Percentiles rank a stretch among this genome's conserved stretches.
These are phyloP conservation scores for Nematolebias whitei DNA, from an alignment of 2,113 vertebrate genomes.

Conservation along the genomic window DNA sequence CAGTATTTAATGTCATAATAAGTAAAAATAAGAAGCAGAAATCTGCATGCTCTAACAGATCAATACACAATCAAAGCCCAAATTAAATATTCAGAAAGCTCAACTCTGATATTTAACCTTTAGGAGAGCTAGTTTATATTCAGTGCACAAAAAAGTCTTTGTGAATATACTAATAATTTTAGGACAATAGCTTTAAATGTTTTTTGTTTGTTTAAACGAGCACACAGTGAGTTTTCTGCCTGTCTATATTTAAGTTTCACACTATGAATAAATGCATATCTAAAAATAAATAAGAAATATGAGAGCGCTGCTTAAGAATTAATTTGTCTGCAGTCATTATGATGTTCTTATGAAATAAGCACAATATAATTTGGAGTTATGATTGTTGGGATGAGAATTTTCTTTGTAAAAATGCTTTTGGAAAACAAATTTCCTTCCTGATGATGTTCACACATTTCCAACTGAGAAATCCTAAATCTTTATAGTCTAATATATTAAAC, in stretches of 20 bases:
- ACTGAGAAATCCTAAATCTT: background rate
- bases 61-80: too few species aligned
- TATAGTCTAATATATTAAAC: background rate
- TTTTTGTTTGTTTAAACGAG: background rate
- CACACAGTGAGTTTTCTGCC: background rate
- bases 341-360: background rate
- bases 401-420: background rate
- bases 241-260: background rate
- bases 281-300: conserved; percentile 1
- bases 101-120: background rate
- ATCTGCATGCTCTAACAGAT: background rate
- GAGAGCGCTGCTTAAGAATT: background rate
- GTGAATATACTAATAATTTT: background rate
- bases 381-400: background rate
- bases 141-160: background rate
- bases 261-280: background rate
- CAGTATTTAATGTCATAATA: too few species aligned
- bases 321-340: background rate
- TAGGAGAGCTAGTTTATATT: background rate
- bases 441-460: background rate
- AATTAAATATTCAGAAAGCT: background rate
- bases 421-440: background rate
- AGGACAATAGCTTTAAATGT: background rate
- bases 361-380: background rate
- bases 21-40: too few species aligned